phyloP scores from a whole-genome alignment of 37 sponge, comb jelly and placozoan genomes.

The Hexactinellida sp. region DNA sequence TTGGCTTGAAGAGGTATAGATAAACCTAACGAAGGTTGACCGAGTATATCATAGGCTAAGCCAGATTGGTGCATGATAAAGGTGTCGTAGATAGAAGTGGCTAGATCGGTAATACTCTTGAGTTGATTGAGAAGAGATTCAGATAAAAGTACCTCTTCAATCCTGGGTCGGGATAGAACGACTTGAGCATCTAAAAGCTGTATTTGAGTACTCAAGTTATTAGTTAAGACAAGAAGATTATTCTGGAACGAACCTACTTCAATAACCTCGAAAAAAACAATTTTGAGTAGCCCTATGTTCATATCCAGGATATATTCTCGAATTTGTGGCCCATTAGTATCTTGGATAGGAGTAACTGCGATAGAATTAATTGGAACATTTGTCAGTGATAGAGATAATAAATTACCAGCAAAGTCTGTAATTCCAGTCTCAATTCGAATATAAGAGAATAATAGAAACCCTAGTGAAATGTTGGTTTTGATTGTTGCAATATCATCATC shows the following conservation, averaged over 20 bases:
- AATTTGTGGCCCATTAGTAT: slow-evolving; percentile 53
- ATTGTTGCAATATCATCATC: slow-evolving; percentile 26
- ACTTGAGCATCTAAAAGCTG: background rate
- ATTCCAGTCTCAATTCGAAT: slow-evolving; percentile 31
- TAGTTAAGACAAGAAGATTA: background rate
- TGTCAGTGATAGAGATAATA: slow-evolving; percentile 21
- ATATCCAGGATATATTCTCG: slow-evolving; percentile 28
- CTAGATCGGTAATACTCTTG: slow-evolving; percentile 39
- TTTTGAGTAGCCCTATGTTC: background rate
- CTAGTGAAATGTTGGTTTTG: slow-evolving; percentile 38
- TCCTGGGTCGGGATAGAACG: background rate
- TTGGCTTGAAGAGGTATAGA: background rate
- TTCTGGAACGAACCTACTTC: background rate
- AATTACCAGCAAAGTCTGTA: slow-evolving; percentile 46
- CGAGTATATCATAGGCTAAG: background rate
- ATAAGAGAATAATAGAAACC: slow-evolving; percentile 24
- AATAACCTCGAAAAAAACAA: background rate
- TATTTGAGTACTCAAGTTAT: slow-evolving; percentile 2
- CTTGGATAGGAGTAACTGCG: slow-evolving; percentile 23
- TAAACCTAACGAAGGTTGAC: background rate
- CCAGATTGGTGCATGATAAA: slow-evolving; percentile 18
- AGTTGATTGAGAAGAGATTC: slow-evolving; percentile 21
- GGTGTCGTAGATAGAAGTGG: slow-evolving; percentile 37
- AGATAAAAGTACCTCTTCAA: background rate
- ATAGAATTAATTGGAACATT: slow-evolving; percentile 3